These are phyloP conservation scores for Benthosema pterotum DNA, from an alignment of 2,797 vertebrate species.

Conservation along the genomic window DNA sequence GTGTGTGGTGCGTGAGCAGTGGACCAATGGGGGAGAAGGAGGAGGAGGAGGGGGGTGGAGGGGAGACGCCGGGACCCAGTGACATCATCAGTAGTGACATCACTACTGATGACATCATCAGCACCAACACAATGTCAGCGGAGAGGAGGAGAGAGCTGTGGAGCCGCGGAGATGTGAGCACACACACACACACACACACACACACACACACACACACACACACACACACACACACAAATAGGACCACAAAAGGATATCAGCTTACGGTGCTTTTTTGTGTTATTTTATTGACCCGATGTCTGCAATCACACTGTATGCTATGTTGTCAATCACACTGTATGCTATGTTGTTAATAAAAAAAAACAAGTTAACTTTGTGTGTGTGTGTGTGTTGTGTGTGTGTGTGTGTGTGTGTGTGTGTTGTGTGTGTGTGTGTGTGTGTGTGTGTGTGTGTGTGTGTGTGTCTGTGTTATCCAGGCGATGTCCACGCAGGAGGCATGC, in stretches of 20 bases:
- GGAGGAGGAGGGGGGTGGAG: background rate
- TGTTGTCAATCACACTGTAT: too few species aligned
- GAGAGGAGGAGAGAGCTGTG: slow-evolving; percentile 50
- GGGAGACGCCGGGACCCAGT: slow-evolving; percentile 32
- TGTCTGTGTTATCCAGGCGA: background rate
- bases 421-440: background rate
- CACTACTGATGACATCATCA: slow-evolving; percentile 40
- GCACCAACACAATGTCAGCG: slow-evolving; percentile 30
- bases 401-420: background rate
- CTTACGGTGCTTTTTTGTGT: too few species aligned
- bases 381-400: too few species aligned
- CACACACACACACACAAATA: too few species aligned
- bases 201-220: too few species aligned
- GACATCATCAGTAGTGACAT: slow-evolving; percentile 40
- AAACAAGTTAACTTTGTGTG: too few species aligned
- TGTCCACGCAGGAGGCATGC: background rate
- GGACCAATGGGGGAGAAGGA: slow-evolving; percentile 66
- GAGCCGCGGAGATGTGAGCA: slow-evolving; percentile 30
- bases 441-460: too few species aligned
- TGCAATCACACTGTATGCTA: too few species aligned
- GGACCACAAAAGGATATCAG: too few species aligned
- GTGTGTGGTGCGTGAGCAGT: slow-evolving; percentile 45
- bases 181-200: slow-evolving; percentile 5
- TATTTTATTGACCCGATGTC: too few species aligned
- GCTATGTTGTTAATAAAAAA: too few species aligned